Conservation (phyloP, 2,888 invertebrate genomes). For the Hoplodrina ambigua region DNA sequence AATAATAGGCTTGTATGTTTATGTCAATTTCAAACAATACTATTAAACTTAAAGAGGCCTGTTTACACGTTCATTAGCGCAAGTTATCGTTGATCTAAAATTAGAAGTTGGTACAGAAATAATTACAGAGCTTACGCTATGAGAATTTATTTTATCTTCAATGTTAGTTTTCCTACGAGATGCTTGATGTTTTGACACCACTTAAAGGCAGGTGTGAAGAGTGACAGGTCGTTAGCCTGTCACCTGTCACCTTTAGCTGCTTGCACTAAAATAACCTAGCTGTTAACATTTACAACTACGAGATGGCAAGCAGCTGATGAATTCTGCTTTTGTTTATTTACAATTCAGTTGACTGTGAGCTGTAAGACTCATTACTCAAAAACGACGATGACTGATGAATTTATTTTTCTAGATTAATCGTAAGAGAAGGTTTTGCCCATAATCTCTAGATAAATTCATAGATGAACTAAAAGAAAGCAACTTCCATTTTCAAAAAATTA, state of each 20-base stretch:
- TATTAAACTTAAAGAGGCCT: not conserved
- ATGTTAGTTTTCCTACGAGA: slow-evolving; percentile 28
- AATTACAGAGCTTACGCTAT: slow-evolving; percentile 24
- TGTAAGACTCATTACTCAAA: slow-evolving; percentile 6
- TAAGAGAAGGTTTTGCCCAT: not conserved
- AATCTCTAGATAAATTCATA: too few relatives aligned
- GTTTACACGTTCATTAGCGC: slow-evolving; percentile 17
- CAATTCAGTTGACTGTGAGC: slow-evolving; percentile 3
- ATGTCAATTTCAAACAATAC: not conserved
- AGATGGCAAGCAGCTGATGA: slow-evolving; percentile 31
- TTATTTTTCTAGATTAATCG: not conserved
- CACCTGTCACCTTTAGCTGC: slow-evolving; percentile 41
- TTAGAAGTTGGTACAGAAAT: slow-evolving; percentile 22
- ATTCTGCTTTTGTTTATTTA: slow-evolving; percentile 18
- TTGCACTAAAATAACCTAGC: slow-evolving; percentile 29
- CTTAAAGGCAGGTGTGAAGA: slow-evolving; percentile 45
- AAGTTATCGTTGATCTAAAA: slow-evolving; percentile 20
- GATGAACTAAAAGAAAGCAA: too few relatives aligned
- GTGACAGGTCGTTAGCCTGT: slow-evolving; percentile 52
- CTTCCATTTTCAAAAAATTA: too few relatives aligned
- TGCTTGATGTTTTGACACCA: slow-evolving; percentile 51
- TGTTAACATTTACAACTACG: slow-evolving; percentile 32
- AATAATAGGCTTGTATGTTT: too few relatives aligned
- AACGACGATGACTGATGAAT: not conserved
- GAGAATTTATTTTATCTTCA: slow-evolving; percentile 18